These are phyloP conservation scores for Petrocephalus sullivani DNA, from an alignment of 2,797 vertebrate genomes.

Conservation along the genomic window DNA sequence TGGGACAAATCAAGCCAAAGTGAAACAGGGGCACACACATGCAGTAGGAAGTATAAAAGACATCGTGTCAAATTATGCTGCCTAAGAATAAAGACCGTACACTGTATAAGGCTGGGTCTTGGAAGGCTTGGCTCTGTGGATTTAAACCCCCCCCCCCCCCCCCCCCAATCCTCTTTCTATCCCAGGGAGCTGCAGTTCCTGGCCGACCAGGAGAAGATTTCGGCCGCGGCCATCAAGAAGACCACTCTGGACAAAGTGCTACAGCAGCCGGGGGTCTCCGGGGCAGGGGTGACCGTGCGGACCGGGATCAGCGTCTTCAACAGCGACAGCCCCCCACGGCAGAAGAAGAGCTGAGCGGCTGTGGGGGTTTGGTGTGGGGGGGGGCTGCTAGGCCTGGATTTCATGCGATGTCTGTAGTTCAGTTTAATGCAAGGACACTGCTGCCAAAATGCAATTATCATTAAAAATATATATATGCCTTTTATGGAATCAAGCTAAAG, in stretches of 20 bases:
- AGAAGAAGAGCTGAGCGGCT: conserved; percentile 67
- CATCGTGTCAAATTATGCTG: background rate
- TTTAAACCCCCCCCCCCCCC: background rate
- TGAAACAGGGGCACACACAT: background rate
- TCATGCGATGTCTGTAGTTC: background rate
- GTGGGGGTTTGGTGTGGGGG: background rate
- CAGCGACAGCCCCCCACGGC: conserved; percentile 44
- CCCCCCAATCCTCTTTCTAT: background rate
- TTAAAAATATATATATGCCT: background rate
- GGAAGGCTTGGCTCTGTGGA: background rate
- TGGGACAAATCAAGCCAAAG: background rate
- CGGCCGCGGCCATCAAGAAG: conserved; percentile 88
- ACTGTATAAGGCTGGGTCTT: background rate
- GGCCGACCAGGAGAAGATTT: conserved; percentile 83
- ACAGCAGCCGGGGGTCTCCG: conserved; percentile 67
- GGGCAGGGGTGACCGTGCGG: conserved; percentile 44
- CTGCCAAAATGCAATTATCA: background rate
- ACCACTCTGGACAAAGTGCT: conserved; percentile 85
- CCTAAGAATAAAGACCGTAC: background rate
- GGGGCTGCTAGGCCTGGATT: background rate
- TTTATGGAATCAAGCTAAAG: background rate
- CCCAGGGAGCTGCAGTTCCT: conserved; percentile 79
- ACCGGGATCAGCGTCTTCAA: conserved; percentile 71
- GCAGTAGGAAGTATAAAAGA: background rate
- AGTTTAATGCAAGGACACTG: background rate